A percentile compares a stretch with the other conserved stretches of the same genome.
phyloP scores from a whole-genome alignment of 2,888 invertebrate species.

The Dexiosoma caninum region DNA sequence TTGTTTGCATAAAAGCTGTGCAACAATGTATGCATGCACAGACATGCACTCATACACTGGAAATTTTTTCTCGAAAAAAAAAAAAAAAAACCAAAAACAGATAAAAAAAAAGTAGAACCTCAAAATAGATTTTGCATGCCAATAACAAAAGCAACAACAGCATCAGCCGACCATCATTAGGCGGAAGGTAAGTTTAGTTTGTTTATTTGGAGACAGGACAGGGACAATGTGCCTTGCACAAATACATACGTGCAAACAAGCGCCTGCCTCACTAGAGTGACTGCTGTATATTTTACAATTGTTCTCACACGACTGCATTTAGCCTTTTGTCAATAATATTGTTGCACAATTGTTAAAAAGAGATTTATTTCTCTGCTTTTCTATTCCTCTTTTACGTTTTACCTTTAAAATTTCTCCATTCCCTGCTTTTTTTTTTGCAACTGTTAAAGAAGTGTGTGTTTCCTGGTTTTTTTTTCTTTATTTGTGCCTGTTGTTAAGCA shows the following conservation, averaged over 20 bases:
- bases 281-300: conserved; percentile 53
- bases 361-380: conserved; percentile 42
- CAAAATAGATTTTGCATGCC: conserved; percentile 58
- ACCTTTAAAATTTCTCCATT: not conserved
- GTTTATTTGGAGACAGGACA: conserved; percentile 55
- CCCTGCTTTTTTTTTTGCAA: not conserved
- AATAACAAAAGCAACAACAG: conserved; percentile 35
- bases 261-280: no score
- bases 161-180: not conserved
- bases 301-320: conserved; percentile 64
- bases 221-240: not conserved
- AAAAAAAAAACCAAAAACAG: not conserved
- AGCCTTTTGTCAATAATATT: conserved; percentile 64
- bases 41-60: conserved; percentile 1
- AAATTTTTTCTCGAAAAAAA: no score
- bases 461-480: conserved; percentile 12
- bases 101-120: conserved; percentile 40
- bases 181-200: conserved; percentile 45
- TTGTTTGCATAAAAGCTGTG: conserved; percentile 63
- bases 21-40: conserved; percentile 46
- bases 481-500: conserved; percentile 49
- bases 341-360: conserved; percentile 62
- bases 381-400: not conserved
- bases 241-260: no score
- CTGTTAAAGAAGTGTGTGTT: not conserved